These are phyloP conservation scores for Napeogenes inachia DNA, from an alignment of 2,888 invertebrate genomes.

Conservation along the genomic window DNA sequence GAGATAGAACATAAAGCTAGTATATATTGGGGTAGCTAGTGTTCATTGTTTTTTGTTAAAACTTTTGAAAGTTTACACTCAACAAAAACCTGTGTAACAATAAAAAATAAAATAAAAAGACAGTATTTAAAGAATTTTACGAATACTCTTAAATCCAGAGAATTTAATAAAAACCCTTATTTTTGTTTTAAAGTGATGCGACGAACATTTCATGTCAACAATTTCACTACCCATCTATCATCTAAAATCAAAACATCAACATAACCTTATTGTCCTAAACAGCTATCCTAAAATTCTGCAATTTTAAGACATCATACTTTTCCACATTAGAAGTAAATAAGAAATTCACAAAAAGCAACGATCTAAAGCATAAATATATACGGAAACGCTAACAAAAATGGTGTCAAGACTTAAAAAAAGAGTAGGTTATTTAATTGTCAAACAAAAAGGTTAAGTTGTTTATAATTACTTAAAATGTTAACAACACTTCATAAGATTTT, in stretches of 20 bases:
- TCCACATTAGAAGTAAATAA: neutral
- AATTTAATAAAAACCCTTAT: neutral
- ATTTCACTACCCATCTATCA: slow-evolving; percentile 31
- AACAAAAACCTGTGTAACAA: slow-evolving; percentile 1
- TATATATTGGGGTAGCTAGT: neutral
- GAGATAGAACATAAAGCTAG: neutral
- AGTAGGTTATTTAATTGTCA: slow-evolving; percentile 70
- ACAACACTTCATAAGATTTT: slow-evolving; percentile 16
- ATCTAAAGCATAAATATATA: slow-evolving; percentile 34
- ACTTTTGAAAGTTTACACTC: neutral
- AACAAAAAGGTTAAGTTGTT: slow-evolving; percentile 59
- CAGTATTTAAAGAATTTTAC: neutral
- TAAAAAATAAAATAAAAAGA: neutral
- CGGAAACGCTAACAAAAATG: slow-evolving; percentile 66
- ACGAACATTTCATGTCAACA: slow-evolving; percentile 24
- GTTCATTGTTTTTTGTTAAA: slow-evolving; percentile 3
- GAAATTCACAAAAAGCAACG: slow-evolving; percentile 1
- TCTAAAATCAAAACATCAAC: slow-evolving; percentile 73
- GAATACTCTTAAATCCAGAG: neutral
- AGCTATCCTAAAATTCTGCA: slow-evolving; percentile 14
- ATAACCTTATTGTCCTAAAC: slow-evolving; percentile 61
- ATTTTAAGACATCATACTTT: neutral
- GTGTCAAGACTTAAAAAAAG: slow-evolving; percentile 55
- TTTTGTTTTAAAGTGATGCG: slow-evolving; percentile 2
- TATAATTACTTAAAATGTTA: slow-evolving; percentile 31